Percentiles rank a stretch among this genome's conserved stretches.
Evolutionary conservation across 2,888 invertebrate species (phyloP).

Genomic region (Pachydiplax longipennis): DNA sequence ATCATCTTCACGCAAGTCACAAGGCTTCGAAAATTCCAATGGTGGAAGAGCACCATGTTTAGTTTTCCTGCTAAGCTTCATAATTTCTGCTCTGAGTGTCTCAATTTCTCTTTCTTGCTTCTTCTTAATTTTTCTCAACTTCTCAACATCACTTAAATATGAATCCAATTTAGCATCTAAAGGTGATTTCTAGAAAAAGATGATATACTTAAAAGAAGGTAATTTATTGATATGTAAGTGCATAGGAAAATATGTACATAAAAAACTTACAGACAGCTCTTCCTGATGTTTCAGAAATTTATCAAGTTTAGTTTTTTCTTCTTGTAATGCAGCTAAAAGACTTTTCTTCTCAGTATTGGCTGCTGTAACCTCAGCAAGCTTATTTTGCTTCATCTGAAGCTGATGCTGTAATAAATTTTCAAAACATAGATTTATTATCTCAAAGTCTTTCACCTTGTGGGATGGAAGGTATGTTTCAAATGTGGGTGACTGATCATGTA

Average conservation of each 20-base stretch:
- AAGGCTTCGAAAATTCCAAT: neutral
- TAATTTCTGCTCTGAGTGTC: conserved; percentile 35
- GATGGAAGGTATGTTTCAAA: neutral
- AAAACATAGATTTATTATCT: neutral
- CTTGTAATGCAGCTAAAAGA: conserved; percentile 64
- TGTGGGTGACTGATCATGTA: no score
- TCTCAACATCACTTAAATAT: conserved; percentile 25
- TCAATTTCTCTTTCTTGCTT: conserved; percentile 26
- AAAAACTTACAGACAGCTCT: conserved; percentile 52
- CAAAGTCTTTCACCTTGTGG: neutral
- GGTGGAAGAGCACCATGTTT: neutral
- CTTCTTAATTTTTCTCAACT: conserved; percentile 10
- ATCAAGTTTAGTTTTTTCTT: conserved; percentile 63
- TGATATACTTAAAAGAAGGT: neutral
- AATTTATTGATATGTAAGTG: neutral
- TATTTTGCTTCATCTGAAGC: conserved; percentile 57
- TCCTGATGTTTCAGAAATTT: conserved; percentile 59
- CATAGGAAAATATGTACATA: neutral
- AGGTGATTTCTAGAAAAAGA: neutral
- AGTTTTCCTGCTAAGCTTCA: conserved; percentile 28
- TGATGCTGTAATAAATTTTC: conserved; percentile 55
- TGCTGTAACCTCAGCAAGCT: conserved; percentile 61
- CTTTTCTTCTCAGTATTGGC: conserved; percentile 66
- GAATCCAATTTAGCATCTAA: neutral
- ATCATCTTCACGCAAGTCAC: neutral